Percentiles rank a stretch among this genome's conserved stretches.
Conservation (phyloP, 1,140 invertebrate genomes). For the Riptortus pedestris region DNA sequence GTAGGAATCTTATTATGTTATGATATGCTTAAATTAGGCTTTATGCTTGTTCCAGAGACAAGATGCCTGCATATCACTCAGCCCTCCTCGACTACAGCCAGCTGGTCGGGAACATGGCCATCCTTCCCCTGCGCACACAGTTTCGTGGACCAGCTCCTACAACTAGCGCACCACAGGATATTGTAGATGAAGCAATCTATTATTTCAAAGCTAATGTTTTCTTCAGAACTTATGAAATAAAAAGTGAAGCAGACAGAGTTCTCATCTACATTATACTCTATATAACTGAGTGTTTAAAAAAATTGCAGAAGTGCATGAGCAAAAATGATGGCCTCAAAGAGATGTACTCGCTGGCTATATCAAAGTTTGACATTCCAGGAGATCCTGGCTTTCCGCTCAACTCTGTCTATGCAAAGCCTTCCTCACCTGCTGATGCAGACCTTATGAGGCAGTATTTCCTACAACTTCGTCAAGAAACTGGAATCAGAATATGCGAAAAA, state of each 20-base stretch:
- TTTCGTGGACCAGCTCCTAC: constrained; percentile 78
- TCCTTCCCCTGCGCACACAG: constrained; percentile 76
- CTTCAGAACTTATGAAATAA: constrained; percentile 97
- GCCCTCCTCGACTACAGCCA: constrained; percentile 62
- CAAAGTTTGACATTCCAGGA: constrained; percentile 93
- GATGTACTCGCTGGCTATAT: constrained; percentile 90
- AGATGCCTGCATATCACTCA: constrained; percentile 76
- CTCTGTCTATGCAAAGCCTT: constrained; percentile 87
- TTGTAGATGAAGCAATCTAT: constrained; percentile 94
- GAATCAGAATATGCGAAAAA: constrained; percentile 78
- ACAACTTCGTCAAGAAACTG: constrained; percentile 92
- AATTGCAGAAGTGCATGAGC: constrained; percentile 78
- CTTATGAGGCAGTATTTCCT: constrained; percentile 82
- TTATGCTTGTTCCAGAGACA: too few relatives aligned
- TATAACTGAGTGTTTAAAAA: constrained; percentile 95
- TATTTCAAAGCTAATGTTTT: constrained; percentile 99
- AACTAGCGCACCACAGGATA: constrained; percentile 65
- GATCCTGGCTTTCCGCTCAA: constrained; percentile 94
- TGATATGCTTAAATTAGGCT: too few relatives aligned
- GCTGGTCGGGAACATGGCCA: constrained; percentile 81
- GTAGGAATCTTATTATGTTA: too few relatives aligned
- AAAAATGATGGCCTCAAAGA: constrained; percentile 87
- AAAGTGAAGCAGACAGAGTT: constrained; percentile 90
- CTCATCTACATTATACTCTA: constrained; percentile 98
- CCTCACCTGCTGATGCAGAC: constrained; percentile 66